Evolutionary conservation across 2,113 vertebrate species (phyloP).

Genomic region (Calyptommatus sinebrachiatus): DNA sequence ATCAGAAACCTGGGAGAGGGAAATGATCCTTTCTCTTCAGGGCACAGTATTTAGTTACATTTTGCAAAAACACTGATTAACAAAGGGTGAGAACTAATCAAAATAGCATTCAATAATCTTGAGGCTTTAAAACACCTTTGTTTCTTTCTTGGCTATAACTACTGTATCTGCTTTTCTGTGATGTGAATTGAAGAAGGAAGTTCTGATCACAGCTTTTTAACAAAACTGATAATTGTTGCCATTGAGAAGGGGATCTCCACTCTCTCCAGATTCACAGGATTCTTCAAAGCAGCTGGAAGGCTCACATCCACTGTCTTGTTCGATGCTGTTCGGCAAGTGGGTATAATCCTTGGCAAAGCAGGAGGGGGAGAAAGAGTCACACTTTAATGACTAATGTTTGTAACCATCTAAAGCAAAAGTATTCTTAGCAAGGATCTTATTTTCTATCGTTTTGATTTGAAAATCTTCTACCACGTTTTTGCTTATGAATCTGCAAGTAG

Average conservation of each 20-base stretch:
- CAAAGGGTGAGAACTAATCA: no score
- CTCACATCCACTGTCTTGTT: conserved; percentile 73
- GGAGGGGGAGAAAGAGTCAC: no score
- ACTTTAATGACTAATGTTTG: not conserved
- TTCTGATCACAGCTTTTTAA: conserved; percentile 55
- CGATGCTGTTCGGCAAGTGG: conserved; percentile 61
- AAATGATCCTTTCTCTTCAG: no score
- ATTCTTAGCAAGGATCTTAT: not conserved
- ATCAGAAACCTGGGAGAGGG: no score
- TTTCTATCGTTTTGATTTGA: not conserved
- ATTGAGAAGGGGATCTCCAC: conserved; percentile 82
- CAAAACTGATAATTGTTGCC: conserved; percentile 96
- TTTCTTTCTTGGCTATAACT: no score
- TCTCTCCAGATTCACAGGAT: conserved; percentile 82
- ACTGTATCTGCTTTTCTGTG: not conserved
- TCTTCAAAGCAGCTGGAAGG: conserved; percentile 73
- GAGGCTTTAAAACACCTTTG: no score
- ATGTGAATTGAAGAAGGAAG: not conserved
- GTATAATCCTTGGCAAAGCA: conserved; percentile 65
- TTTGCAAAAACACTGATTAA: no score
- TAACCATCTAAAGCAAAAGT: not conserved
- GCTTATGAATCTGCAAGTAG: not conserved
- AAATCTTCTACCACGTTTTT: not conserved
- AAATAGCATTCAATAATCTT: no score
- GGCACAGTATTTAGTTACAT: no score